These are phyloP conservation scores for Pomatorhinus ruficollis DNA, from an alignment of 2,113 vertebrate genomes.

Conservation along the genomic window DNA sequence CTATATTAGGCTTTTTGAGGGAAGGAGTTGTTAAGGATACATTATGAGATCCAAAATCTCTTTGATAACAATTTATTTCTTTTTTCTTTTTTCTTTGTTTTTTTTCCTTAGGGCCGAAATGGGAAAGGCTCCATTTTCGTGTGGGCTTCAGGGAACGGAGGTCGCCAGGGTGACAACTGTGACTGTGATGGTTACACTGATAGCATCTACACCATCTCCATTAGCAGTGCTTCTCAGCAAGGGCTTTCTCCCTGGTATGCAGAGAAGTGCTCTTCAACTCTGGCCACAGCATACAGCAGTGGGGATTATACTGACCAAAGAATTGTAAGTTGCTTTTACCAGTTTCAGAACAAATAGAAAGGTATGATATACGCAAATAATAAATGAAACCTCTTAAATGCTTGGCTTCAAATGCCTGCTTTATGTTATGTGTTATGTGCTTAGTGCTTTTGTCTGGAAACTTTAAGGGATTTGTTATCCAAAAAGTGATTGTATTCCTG, in stretches of 20 bases:
- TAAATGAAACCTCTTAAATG: background rate
- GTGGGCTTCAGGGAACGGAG: slow-evolving; percentile 98
- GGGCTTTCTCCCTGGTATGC: slow-evolving; percentile 97
- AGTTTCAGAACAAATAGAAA: background rate
- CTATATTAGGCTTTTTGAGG: rapidly evolving
- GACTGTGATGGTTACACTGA: slow-evolving; percentile 98
- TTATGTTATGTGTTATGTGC: background rate
- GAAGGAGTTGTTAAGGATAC: background rate
- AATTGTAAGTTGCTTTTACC: slow-evolving; percentile 84
- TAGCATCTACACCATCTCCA: slow-evolving; percentile 97
- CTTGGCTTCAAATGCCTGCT: background rate
- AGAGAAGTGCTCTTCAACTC: slow-evolving; percentile 97
- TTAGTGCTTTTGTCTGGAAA: background rate
- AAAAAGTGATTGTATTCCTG: background rate
- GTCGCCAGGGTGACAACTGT: slow-evolving; percentile 96
- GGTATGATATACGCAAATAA: background rate
- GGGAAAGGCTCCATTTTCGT: slow-evolving; percentile 98
- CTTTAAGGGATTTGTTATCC: background rate
- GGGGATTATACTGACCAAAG: slow-evolving; percentile 98
- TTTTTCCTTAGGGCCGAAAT: slow-evolving; percentile 82
- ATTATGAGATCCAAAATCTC: background rate
- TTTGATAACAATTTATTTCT: background rate
- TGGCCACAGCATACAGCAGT: slow-evolving; percentile 98
- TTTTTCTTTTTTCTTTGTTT: slow-evolving; percentile 21
- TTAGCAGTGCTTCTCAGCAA: slow-evolving; percentile 97